Evolutionary conservation across 2,888 invertebrate species (phyloP), one percentile per base, ranked within the genome.

Genomic region (Eulithis testata): DNA sequence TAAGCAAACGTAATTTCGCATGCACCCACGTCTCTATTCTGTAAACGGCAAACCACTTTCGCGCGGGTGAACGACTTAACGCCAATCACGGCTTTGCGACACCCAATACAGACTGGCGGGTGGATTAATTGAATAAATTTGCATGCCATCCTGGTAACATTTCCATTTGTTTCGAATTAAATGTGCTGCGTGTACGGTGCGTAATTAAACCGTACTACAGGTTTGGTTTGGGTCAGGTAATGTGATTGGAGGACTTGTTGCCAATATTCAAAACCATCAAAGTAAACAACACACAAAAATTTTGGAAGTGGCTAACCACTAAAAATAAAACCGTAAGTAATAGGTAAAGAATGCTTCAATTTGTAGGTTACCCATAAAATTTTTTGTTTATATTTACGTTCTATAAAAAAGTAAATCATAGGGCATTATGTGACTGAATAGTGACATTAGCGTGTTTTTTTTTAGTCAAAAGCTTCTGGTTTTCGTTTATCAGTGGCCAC

Each of bases 61-160:
- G 78, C 76, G 75, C 83, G 83, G 84, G 78, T 80, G 83, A 81
- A 76, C 86, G 88, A 90, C 88, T 90, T 89, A 84, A 87, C 89
- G 89, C 86, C 91, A 90, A 91, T 91, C 91, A 90, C 86, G 81
- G 87, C 85, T 84, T 81, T 82, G 86, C 87, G 86, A 88, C 90
- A 88, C 87, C 89, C 89, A 87, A 87, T 88, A 90, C 89, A 87
- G 87, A 77, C 87, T 79, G 87, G 82, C 83, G 81, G 85, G 78
- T 69, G 84, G 86, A 91, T 93, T 91, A 91, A 92, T 91, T 91
- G 91, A 92, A 92, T 92, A 91, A 89, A 92, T 92, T 91, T 91
- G 89, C 91, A 92, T 91, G 80, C 82, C 82, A 89, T 88, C 80
- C 78, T 66, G 78, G 81, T 80, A 78, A 90, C 90, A 91, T 90